These are phyloP conservation scores for Drosophila albomicans DNA, from an alignment of 1,140 invertebrate species.

Conservation along the genomic window DNA sequence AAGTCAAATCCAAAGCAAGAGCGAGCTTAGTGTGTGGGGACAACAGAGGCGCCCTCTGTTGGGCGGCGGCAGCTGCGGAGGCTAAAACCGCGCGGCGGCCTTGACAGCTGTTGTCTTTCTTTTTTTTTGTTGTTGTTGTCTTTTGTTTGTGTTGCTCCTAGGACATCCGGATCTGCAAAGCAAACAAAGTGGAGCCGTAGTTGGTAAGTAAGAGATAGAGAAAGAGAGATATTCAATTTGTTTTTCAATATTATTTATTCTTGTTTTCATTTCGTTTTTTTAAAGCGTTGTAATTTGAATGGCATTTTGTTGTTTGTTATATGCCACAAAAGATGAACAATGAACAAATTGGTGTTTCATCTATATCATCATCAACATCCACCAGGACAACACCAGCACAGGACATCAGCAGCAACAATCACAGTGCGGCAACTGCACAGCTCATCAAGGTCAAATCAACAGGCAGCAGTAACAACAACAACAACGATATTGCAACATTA, in stretches of 20 bases:
- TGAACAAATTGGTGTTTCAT: slow-evolving; percentile 57
- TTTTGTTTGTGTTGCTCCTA: not conserved
- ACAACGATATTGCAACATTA: slow-evolving; percentile 44
- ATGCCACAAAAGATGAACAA: slow-evolving; percentile 62
- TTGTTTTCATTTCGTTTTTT: not conserved
- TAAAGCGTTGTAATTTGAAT: slow-evolving; percentile 38
- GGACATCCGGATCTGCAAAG: slow-evolving; percentile 37
- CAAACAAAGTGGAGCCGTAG: slow-evolving; percentile 12
- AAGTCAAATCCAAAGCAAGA: slow-evolving; percentile 1
- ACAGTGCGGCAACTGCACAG: slow-evolving; percentile 31
- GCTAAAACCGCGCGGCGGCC: slow-evolving; percentile 31
- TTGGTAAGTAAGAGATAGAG: slow-evolving; percentile 19
- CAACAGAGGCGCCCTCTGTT: slow-evolving; percentile 31
- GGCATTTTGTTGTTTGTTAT: slow-evolving; percentile 57
- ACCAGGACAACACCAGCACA: slow-evolving; percentile 16
- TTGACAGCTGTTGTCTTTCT: slow-evolving; percentile 39
- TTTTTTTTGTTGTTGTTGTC: not conserved
- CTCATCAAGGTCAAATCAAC: slow-evolving; percentile 54
- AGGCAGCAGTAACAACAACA: slow-evolving; percentile 11
- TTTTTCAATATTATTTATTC: not conserved
- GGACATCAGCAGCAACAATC: not conserved
- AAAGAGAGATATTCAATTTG: not conserved
- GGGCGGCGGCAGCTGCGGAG: slow-evolving; percentile 15
- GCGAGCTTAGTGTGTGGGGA: slow-evolving; percentile 11
- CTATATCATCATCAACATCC: slow-evolving; percentile 44